Percentiles rank a stretch among this genome's conserved stretches.
Evolutionary conservation across 2,113 vertebrate species (phyloP).

Genomic region (Peromyscus maniculatus): DNA sequence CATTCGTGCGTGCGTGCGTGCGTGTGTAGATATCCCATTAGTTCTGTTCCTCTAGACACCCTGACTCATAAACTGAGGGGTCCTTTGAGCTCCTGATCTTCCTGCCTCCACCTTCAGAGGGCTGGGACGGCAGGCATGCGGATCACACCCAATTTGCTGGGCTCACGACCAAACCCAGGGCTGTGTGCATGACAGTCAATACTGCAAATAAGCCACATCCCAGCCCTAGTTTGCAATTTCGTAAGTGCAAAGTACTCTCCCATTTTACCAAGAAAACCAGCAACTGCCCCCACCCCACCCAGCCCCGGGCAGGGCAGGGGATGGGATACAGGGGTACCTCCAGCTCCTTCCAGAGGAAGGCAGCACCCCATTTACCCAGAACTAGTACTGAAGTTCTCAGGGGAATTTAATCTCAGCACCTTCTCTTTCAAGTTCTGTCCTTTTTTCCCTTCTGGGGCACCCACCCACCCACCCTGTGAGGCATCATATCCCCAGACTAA

Average conservation of each 20-base stretch:
- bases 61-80: not conserved
- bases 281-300: not conserved
- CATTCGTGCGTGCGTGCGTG: not conserved
- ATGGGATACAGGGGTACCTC: not conserved
- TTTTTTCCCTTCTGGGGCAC: not conserved
- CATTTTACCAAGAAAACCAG: not conserved
- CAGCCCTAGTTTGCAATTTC: not conserved
- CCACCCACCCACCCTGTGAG: not conserved
- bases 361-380: not conserved
- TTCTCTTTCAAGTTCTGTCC: not conserved
- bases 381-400: not conserved
- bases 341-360: not conserved
- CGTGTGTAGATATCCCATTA: not conserved
- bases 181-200: too few relatives aligned
- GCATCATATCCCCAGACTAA: not conserved
- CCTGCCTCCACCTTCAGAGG: not conserved
- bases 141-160: not conserved
- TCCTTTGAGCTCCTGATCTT: not conserved
- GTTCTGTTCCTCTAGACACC: not conserved
- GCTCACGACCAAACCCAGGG: not conserved
- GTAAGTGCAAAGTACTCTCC: not conserved
- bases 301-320: too few relatives aligned
- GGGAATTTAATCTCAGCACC: not conserved
- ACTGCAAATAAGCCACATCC: not conserved
- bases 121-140: not conserved